These are phyloP conservation scores for Triplophysa tibetana DNA, from an alignment of 2,113 vertebrate species.

Conservation along the genomic window DNA sequence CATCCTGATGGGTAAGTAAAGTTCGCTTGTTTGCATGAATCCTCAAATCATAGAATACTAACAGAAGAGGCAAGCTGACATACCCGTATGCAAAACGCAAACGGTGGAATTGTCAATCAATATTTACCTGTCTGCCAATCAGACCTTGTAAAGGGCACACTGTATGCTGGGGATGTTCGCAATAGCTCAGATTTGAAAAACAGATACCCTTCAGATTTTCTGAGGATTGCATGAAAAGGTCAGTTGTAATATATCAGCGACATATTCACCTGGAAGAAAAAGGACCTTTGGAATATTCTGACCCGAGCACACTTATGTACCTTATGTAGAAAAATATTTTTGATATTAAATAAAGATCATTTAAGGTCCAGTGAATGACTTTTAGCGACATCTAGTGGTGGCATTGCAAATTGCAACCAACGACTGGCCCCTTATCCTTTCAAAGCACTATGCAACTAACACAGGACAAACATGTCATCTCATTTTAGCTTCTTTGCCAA, in stretches of 20 bases:
- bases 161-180: conserved; percentile 3
- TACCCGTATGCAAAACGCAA: conserved; percentile 1
- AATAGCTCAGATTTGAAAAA: conserved; percentile 27
- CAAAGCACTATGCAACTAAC: too few relatives aligned
- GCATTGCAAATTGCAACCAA: too few relatives aligned
- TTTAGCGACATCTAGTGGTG: too few relatives aligned
- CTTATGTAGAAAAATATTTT: too few relatives aligned
- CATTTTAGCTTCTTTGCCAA: too few relatives aligned
- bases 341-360: too few relatives aligned
- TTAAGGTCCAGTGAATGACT: too few relatives aligned
- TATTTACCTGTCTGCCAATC: conserved; percentile 22
- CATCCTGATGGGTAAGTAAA: neutral
- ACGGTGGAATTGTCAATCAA: neutral
- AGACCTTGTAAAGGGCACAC: conserved; percentile 37
- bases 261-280: conserved; percentile 46
- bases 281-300: conserved; percentile 42
- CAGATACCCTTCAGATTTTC: conserved; percentile 22
- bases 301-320: conserved; percentile 6
- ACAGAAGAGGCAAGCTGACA: neutral
- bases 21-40: neutral
- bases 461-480: too few relatives aligned
- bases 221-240: conserved; percentile 36
- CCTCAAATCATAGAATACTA: neutral
- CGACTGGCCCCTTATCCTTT: too few relatives aligned
- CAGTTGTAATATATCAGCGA: conserved; percentile 35